Conservation (phyloP, 2,797 vertebrate genomes). For the Coregonus ussuriensis region DNA sequence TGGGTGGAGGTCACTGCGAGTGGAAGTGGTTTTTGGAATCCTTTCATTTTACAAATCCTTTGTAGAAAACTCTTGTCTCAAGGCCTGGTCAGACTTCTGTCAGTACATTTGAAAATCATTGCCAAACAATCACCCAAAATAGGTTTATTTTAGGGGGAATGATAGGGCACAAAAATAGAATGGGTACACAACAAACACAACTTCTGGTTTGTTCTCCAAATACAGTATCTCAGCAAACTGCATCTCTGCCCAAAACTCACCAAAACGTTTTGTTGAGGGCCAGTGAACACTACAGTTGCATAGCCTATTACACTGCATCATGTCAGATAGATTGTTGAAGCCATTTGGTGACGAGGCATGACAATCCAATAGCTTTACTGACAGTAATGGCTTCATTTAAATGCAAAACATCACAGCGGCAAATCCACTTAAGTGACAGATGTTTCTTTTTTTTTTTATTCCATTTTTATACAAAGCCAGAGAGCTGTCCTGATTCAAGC, state of each 20-base stretch:
- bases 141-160: neutral
- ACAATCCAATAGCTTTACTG: neutral
- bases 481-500: neutral
- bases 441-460: neutral
- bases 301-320: neutral
- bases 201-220: neutral
- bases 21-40: conserved; percentile 3
- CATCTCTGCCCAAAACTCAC: neutral
- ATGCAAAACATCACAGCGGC: conserved; percentile 1
- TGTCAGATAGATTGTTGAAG: neutral
- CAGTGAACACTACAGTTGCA: neutral
- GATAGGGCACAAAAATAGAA: neutral
- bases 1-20: neutral
- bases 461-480: neutral
- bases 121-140: neutral
- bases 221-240: neutral
- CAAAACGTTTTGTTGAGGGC: neutral
- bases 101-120: too few species aligned
- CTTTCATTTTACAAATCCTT: conserved; percentile 3
- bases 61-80: neutral
- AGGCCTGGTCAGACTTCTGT: neutral
- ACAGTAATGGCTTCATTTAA: conserved; percentile 4
- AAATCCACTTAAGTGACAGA: too few species aligned
- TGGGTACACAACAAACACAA: neutral
- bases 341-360: neutral